Percentiles rank a stretch among this genome's conserved stretches.
Evolutionary conservation across 2,797 vertebrate species (phyloP).

Genomic region (Delichon dasypus): DNA sequence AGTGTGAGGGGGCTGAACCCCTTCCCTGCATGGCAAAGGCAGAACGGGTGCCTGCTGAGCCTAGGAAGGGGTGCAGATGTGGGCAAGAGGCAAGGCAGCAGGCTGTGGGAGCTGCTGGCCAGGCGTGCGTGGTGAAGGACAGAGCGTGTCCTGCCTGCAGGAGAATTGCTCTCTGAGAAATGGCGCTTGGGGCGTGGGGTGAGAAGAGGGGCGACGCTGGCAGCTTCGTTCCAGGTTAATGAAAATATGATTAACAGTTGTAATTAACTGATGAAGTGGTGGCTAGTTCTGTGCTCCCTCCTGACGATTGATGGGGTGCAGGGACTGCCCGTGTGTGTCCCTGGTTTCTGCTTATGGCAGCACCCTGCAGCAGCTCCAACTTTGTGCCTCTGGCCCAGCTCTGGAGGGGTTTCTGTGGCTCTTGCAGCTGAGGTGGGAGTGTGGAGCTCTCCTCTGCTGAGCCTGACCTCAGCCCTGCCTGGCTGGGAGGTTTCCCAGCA

Average conservation of each 20-base stretch:
- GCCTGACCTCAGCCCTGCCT: background rate
- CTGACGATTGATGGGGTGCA: constrained; percentile 16
- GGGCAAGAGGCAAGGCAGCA: background rate
- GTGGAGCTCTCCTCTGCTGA: background rate
- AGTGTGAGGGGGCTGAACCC: background rate
- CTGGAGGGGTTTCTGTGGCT: background rate
- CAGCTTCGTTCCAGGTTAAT: constrained; percentile 32
- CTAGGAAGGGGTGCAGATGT: background rate
- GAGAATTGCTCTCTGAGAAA: background rate
- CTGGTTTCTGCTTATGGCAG: constrained; percentile 38
- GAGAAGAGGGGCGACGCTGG: background rate
- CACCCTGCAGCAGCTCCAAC: background rate
- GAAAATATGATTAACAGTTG: constrained; percentile 63
- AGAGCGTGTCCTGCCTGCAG: background rate
- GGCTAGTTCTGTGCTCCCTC: constrained; percentile 4
- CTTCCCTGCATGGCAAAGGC: background rate
- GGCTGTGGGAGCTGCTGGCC: background rate
- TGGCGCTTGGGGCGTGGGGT: background rate
- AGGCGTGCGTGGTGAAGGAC: background rate
- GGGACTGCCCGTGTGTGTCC: background rate
- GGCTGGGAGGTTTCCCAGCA: background rate
- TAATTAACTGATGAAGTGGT: constrained; percentile 54
- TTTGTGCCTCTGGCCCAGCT: background rate
- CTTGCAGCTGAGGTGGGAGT: background rate
- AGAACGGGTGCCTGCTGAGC: background rate